Evolutionary conservation across 1,140 invertebrate genomes (phyloP).

Genomic region (Psilanteris sp.): DNA sequence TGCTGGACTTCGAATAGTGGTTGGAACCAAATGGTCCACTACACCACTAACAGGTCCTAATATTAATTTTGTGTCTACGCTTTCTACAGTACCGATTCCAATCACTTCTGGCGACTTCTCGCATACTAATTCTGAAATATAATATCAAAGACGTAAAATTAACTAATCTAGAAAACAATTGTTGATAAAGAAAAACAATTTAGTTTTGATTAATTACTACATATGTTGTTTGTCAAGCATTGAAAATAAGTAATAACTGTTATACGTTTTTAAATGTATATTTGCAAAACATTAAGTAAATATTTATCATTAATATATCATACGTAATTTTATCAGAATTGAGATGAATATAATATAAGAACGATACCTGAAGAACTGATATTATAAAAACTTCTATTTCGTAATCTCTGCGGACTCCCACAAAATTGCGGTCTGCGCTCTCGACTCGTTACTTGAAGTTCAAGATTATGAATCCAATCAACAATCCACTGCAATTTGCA

Average conservation of each 20-base stretch:
- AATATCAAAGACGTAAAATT: too few relatives aligned
- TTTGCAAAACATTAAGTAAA: too few relatives aligned
- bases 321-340: too few relatives aligned
- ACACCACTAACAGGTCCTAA: conserved; percentile 69
- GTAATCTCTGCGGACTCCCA: conserved; percentile 87
- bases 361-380: conserved; percentile 88
- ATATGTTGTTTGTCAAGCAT: too few relatives aligned
- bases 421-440: conserved; percentile 96
- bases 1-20: too few relatives aligned
- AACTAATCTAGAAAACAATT: too few relatives aligned
- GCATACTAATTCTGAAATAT: conserved; percentile 78
- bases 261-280: too few relatives aligned
- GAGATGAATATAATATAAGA: too few relatives aligned
- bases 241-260: too few relatives aligned
- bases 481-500: conserved; percentile 93
- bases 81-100: conserved; percentile 81
- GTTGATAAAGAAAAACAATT: too few relatives aligned
- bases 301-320: too few relatives aligned
- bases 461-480: conserved; percentile 92
- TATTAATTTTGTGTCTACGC: conserved; percentile 79
- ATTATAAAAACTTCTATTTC: conserved; percentile 91
- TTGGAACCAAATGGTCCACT: conserved; percentile 60
- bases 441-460: conserved; percentile 94
- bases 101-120: conserved; percentile 77
- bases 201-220: too few relatives aligned